Base-by-base conservation (phyloP, 2,113 vertebrate species). In the Coregonus clupeaformis region DNA sequence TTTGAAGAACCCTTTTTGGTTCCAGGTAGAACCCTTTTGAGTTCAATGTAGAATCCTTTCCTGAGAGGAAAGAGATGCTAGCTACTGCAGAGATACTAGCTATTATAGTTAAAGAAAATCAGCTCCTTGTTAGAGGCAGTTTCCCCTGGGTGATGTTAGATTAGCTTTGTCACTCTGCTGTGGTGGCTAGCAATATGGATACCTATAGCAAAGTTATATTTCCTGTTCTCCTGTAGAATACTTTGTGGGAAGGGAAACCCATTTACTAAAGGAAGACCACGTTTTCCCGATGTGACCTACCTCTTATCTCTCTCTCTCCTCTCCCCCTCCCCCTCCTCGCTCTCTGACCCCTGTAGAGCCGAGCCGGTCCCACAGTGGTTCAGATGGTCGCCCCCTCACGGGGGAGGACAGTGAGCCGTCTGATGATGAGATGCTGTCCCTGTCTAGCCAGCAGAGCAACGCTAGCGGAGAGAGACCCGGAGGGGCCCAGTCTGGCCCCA, bases 391-490 rank as follows among this genome's bases (percentile, higher is more conserved):
- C 6, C 95, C 93, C 2, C 91, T 95, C 2, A n/a, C n/a, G n/a
- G 93, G 94, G 6, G 96, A 97, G 83, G 98, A 99, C 82, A 98
- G 98, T 13, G 97, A 98, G 77, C 95, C 96, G 18, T 99, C 98
- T 0, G 98, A 99, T 0, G 98, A 99, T 14, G 98, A 99, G 88
- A 97, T 99, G 89, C 94, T 99, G 77, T 98, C 97, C 12, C 94
- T 99, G 73, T 97, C 98, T 73, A 97, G 96, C 84, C 98, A 98
- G 79, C 95, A 96, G 72, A 96, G 96, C 85, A 94, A 88, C 20
- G 86, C 94, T 78, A 95, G 92, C 90, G 24, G 94, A 86, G 85
- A 45, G 57, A 11, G n/a, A 60, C 57, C n/a, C 4, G 49, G 49
- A 52, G 49, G 49, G 49, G 49, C 49, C 16, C 49, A 18, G 49